Evolutionary conservation across 2,113 vertebrate species (phyloP).

Genomic region (Marmota flaviventris): DNA sequence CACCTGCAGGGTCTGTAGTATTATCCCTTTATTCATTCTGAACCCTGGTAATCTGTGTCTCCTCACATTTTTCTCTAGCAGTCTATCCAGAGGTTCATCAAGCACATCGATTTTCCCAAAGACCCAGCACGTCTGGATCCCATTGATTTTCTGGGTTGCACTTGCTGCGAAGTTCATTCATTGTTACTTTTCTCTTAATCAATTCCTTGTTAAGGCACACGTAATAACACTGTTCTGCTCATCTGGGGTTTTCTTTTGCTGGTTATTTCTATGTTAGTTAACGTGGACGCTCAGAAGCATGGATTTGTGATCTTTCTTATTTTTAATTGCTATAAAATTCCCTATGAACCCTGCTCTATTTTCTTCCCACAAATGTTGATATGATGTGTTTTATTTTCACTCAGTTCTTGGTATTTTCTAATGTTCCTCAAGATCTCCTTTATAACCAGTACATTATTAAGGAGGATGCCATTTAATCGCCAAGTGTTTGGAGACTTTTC

Average conservation of each 20-base stretch:
- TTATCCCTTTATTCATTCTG: neutral
- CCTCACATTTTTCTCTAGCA: neutral
- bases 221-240: neutral
- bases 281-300: neutral
- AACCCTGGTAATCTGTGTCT: neutral
- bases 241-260: neutral
- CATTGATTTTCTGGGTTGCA: neutral
- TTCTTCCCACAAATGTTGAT: neutral
- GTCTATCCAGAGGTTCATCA: neutral
- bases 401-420: neutral
- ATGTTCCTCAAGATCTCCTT: neutral
- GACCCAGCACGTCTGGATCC: neutral
- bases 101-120: neutral
- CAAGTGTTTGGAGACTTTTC: neutral
- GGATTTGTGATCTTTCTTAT: neutral
- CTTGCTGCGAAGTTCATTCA: neutral
- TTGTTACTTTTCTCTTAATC: neutral
- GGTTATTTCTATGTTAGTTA: conserved; percentile 16
- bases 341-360: neutral
- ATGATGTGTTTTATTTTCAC: neutral
- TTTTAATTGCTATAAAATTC: neutral
- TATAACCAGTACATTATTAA: neutral
- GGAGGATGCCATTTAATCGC: neutral
- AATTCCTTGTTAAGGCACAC: conserved; percentile 10
- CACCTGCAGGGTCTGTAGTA: neutral